phyloP scores from a whole-genome alignment of 2,113 vertebrate genomes.

The Calcarius ornatus region DNA sequence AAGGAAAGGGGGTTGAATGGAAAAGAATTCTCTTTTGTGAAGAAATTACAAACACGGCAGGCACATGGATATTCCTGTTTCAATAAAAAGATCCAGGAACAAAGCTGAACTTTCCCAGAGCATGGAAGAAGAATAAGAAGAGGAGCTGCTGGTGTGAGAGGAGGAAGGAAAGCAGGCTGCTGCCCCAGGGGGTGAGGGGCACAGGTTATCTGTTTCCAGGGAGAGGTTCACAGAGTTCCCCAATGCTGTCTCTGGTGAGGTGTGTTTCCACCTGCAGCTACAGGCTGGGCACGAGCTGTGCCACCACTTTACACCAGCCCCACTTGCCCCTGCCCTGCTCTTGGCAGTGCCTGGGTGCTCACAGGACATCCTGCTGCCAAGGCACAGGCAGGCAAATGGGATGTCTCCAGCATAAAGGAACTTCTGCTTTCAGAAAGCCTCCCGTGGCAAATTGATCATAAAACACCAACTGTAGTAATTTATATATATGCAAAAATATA shows the following conservation, averaged over 20 bases:
- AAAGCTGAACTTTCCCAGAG: background rate
- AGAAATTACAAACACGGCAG: slow-evolving; percentile 49
- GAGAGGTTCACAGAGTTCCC: background rate
- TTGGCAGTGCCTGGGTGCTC: fast-evolving
- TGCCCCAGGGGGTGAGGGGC: fast-evolving
- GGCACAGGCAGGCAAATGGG: background rate
- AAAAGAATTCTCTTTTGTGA: slow-evolving; percentile 2
- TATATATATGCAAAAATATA: background rate
- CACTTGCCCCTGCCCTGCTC: background rate
- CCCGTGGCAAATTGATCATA: background rate
- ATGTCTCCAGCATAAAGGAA: background rate
- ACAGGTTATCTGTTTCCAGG: fast-evolving
- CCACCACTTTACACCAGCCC: background rate
- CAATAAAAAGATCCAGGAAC: background rate
- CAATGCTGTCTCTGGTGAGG: background rate
- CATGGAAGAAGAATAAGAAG: background rate
- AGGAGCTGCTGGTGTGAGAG: background rate
- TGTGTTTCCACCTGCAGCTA: fast-evolving
- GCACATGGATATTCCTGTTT: background rate
- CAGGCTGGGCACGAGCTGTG: background rate
- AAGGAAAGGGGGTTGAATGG: background rate
- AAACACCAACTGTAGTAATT: background rate
- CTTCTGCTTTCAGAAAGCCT: background rate
- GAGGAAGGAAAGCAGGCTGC: background rate
- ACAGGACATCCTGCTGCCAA: background rate